phyloP scores from a whole-genome alignment of 2,113 vertebrate species.

The Elephantulus edwardii region DNA sequence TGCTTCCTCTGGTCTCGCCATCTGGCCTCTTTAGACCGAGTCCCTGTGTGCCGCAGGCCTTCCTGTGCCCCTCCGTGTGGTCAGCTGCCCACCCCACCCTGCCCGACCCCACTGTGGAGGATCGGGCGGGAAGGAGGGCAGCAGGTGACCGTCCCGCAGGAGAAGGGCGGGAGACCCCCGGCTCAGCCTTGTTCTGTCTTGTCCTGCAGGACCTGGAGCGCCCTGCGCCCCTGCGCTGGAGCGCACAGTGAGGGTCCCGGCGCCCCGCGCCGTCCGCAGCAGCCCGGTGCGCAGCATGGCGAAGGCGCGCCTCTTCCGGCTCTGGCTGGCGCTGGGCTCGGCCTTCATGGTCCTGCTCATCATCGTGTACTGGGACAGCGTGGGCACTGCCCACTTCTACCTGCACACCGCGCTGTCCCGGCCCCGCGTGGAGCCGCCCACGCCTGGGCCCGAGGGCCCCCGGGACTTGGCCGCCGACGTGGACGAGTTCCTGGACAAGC shows the following conservation, averaged over 20 bases:
- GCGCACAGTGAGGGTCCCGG: conserved; percentile 69
- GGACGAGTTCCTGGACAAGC: conserved; percentile 91
- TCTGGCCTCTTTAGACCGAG: too few relatives aligned
- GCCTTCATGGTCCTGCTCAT: conserved; percentile 95
- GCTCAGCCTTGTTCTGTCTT: too few relatives aligned
- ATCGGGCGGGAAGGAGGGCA: too few relatives aligned
- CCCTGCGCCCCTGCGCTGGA: conserved; percentile 1
- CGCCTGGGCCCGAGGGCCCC: conserved; percentile 28
- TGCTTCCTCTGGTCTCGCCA: too few relatives aligned
- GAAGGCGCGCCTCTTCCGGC: conserved; percentile 91
- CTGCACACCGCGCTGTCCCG: conserved; percentile 90
- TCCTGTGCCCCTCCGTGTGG: too few relatives aligned
- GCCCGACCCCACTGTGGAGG: too few relatives aligned
- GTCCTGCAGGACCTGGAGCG: too few relatives aligned
- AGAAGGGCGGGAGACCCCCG: too few relatives aligned
- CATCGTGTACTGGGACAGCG: conserved; percentile 97
- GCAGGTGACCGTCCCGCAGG: too few relatives aligned
- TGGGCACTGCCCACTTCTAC: conserved; percentile 91
- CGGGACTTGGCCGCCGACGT: conserved; percentile 85
- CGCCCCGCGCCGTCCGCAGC: conserved; percentile 26
- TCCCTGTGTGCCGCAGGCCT: too few relatives aligned
- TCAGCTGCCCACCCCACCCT: too few relatives aligned
- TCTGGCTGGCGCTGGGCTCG: conserved; percentile 92
- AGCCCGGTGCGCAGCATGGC: conserved; percentile 95
- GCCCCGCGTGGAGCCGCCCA: conserved; percentile 82